phyloP scores from a whole-genome alignment of 2,888 invertebrate genomes.

The Mantis religiosa region DNA sequence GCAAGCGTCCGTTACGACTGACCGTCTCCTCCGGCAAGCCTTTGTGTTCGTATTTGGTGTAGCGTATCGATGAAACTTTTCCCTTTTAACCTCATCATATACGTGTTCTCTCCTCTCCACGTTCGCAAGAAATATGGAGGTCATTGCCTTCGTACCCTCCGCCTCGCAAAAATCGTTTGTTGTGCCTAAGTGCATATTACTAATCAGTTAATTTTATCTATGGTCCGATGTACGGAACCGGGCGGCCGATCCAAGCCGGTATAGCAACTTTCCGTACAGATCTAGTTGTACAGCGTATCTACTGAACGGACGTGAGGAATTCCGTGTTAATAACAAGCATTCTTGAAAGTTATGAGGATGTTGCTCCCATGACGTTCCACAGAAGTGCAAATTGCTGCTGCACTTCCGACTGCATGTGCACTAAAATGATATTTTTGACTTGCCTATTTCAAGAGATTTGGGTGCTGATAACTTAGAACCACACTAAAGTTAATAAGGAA shows the following conservation, averaged over 20 bases:
- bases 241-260: not conserved
- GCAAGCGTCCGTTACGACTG: not conserved
- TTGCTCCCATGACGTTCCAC: not conserved
- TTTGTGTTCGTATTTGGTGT: not conserved
- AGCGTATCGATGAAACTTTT: not conserved
- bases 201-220: conserved; percentile 14
- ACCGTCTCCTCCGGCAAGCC: not conserved
- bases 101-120: not conserved
- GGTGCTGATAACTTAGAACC: no score
- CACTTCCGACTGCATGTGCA: no score
- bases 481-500: no score
- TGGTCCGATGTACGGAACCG: not conserved
- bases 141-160: not conserved
- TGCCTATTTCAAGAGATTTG: no score
- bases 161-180: not conserved
- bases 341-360: not conserved
- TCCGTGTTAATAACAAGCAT: not conserved
- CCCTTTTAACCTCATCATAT: not conserved
- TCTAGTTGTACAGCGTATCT: not conserved
- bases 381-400: not conserved
- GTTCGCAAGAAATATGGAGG: not conserved
- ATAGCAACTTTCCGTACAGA: not conserved
- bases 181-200: not conserved
- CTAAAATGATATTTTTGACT: no score
- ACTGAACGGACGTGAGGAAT: not conserved